These are phyloP conservation scores for Origma solitaria DNA, from an alignment of 2,113 vertebrate genomes.

Conservation along the genomic window DNA sequence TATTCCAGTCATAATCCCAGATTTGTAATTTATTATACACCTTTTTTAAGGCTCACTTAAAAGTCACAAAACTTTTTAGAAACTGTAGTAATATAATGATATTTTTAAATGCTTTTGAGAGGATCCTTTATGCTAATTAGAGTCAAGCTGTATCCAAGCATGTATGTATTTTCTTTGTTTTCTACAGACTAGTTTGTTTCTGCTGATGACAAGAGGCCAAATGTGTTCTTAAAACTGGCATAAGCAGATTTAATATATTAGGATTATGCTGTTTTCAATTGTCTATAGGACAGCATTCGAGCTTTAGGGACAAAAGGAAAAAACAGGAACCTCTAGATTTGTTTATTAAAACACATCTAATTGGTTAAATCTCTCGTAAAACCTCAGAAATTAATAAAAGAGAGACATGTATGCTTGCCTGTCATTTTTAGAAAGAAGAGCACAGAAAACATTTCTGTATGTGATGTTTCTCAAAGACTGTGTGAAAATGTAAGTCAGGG, in stretches of 20 bases:
- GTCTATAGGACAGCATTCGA: slow-evolving; percentile 48
- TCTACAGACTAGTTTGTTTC: not conserved
- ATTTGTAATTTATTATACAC: not conserved
- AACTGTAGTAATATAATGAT: not conserved
- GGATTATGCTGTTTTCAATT: slow-evolving; percentile 25
- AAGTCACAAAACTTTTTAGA: not conserved
- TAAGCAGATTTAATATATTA: slow-evolving; percentile 54
- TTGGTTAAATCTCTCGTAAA: slow-evolving; percentile 23
- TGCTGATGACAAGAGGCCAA: slow-evolving; percentile 44
- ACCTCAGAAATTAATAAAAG: not conserved
- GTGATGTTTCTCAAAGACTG: not conserved
- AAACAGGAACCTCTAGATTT: slow-evolving; percentile 21
- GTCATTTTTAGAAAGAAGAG: not conserved
- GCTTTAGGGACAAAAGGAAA: slow-evolving; percentile 22
- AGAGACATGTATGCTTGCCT: not conserved
- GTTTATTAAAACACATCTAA: slow-evolving; percentile 42
- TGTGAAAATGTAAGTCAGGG: not conserved
- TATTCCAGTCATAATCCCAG: not conserved
- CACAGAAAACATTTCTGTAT: not conserved
- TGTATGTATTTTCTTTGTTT: not conserved
- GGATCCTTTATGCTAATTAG: not conserved
- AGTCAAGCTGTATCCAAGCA: not conserved
- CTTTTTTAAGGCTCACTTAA: not conserved
- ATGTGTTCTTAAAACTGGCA: slow-evolving; percentile 30
- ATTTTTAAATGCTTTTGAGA: not conserved